phyloP scores from a whole-genome alignment of 2,113 vertebrate genomes.

The Callithrix jacchus region DNA sequence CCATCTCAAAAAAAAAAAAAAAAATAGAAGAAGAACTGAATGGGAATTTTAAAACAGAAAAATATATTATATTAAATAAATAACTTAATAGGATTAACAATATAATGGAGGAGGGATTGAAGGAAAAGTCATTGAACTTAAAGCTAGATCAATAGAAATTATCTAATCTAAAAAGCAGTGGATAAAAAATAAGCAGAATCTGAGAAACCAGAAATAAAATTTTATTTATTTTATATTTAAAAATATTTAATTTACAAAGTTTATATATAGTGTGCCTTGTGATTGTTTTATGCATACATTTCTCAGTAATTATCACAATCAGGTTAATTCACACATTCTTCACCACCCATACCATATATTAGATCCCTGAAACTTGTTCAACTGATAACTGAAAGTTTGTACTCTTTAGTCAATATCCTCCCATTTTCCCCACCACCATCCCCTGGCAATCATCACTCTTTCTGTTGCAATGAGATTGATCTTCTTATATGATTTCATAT shows the following conservation, averaged over 20 bases:
- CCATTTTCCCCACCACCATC: background rate
- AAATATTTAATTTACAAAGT: background rate
- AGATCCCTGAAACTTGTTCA: background rate
- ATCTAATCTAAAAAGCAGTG: background rate
- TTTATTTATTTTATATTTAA: background rate
- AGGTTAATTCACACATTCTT: background rate
- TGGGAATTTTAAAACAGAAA: background rate
- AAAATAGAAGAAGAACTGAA: background rate
- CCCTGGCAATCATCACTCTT: background rate
- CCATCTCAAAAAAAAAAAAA: too few species aligned
- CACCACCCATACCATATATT: background rate
- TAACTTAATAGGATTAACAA: background rate
- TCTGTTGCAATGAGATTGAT: background rate
- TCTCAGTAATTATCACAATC: background rate
- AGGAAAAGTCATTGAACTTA: background rate
- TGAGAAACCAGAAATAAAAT: background rate
- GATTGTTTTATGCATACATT: background rate
- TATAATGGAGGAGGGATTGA: background rate
- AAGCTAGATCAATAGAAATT: conserved; percentile 4
- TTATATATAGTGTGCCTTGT: background rate
- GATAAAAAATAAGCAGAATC: background rate
- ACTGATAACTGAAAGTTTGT: background rate
- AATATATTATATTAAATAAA: background rate
- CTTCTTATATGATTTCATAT: background rate
- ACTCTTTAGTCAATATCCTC: background rate